Evolutionary conservation across 2,797 vertebrate genomes (phyloP), one percentile per base, ranked within the genome.

Genomic region (Bradypodion pumilum): DNA sequence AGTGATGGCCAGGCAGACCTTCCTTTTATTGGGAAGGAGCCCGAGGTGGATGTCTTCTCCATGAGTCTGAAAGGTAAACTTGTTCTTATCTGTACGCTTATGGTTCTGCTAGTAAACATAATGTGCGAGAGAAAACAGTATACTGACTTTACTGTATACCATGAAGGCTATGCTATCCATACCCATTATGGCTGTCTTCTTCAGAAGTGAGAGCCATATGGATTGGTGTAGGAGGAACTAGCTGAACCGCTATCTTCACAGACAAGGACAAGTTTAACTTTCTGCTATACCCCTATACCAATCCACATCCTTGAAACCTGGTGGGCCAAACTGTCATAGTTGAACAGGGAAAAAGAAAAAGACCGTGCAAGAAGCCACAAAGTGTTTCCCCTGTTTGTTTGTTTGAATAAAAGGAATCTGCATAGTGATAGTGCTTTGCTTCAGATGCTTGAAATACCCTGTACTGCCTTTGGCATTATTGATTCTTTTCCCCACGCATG

Each of bases 241-340:
- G 95, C 95, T 96, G 95, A 96, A 96, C 96, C 96, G 94, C 85
- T 95, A 94, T 93, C 92, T 96, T 95, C 89, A 95, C 95, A 96
- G 96, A 95, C 93, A 96, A 96, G 96, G 95, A 96, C 96, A 96
- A 96, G 96, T 96, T 95, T 96, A 96, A 95, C 95, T 96, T 96
- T 96, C 96, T 96, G 96, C 96, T 96, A 95, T 96, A 94, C 95
- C 93, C 95, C 95, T 96, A 96, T 96, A 96, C 96, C 96, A 96
- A 96, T 96, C 96, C 96, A 95, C 82, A 0, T 90, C 92, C 37
- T 92, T 94, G 89, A 91, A 89, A 56, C 65, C 40, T 72, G 3
- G 59, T 80, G 40, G 87, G 76, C 81, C 76, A 37, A 82, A 81
- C 88, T 89, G 77, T 12, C 4, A 75, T 82, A 1, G 29, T 79